Evolutionary conservation across 2,888 invertebrate species (phyloP), one percentile per base, ranked within the genome.

Genomic region (Phlogophora meticulosa): DNA sequence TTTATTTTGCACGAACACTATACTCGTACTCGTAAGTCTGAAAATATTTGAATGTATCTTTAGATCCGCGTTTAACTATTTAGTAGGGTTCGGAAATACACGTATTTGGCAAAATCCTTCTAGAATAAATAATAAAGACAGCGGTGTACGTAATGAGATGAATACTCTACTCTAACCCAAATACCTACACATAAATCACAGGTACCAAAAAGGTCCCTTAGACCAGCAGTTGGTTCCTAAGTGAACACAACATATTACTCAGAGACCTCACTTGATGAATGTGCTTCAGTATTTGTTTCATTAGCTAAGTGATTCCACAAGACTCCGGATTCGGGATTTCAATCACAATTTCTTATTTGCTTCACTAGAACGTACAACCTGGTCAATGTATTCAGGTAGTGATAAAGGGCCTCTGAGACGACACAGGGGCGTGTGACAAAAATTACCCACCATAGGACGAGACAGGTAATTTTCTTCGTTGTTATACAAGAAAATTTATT

Each of bases 231-330:
- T 53, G 51, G 67, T 58, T 36, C 45, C 51, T 55, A 69, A 58
- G 69, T 61, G 49, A 77, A 82, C 72, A 70, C 55, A 71, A 72
- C 60, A 64, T 76, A 71, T 71, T 73, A 78, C 81, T 65, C 67
- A 34, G 59, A 40, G 40, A 72, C 34, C 66, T 60, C 76, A 78
- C 78, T 76, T 78, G 68, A 70, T 55, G 64, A 69, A 65, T 61
- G 72, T 73, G 62, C 59, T 67, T 42, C 57, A 76, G 52, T 78
- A 69, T 67, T 75, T 73, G 81, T 81, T 81, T 81, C 78, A 83
- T 83, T 83, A 81, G 80, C 80, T 83, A 83, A 83, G 82, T 83
- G 82, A 73, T 68, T 68, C 60, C 58, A 63, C 64, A 53, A 70
- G 67, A 65, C 22, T 73, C 20, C 11, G 61, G 40, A 59, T 69